A percentile compares a stretch with the other conserved stretches of the same genome.
Conservation (phyloP, 2,888 invertebrate species). For the Opisthograptis luteolata region DNA sequence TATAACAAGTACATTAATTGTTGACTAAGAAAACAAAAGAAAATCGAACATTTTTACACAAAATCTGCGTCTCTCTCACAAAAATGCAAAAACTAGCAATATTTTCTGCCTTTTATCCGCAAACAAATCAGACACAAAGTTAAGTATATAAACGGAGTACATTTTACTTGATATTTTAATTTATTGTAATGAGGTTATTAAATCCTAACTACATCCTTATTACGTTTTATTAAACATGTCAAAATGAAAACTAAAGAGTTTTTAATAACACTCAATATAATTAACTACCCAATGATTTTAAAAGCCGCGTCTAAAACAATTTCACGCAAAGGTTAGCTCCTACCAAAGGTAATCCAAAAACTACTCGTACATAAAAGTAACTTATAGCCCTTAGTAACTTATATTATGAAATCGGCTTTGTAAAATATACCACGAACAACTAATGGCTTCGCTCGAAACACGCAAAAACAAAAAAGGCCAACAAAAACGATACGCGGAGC, state of each 20-base stretch:
- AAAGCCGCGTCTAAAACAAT: background rate
- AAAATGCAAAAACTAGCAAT: too few relatives aligned
- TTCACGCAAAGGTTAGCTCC: background rate
- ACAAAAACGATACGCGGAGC: slow-evolving; percentile 42
- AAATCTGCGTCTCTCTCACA: too few relatives aligned
- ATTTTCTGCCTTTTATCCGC: too few relatives aligned
- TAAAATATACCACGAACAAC: slow-evolving; percentile 41
- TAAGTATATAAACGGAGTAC: too few relatives aligned
- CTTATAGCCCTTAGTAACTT: slow-evolving; percentile 34
- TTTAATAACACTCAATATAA: background rate
- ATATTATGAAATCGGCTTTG: slow-evolving; percentile 41
- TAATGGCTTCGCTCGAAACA: slow-evolving; percentile 53
- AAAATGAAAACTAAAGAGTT: background rate
- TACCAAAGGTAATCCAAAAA: slow-evolving; percentile 21
- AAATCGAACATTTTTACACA: too few relatives aligned
- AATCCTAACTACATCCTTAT: too few relatives aligned
- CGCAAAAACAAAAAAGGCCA: slow-evolving; percentile 42
- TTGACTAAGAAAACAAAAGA: too few relatives aligned
- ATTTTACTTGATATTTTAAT: too few relatives aligned
- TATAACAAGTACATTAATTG: too few relatives aligned
- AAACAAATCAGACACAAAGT: too few relatives aligned
- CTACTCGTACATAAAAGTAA: slow-evolving; percentile 31
- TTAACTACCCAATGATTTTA: background rate
- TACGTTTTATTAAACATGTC: too few relatives aligned
- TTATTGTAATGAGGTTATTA: too few relatives aligned